Percentiles rank a stretch among this genome's conserved stretches.
Conservation (phyloP, 2,888 invertebrate genomes). For the Dolichopus griseipennis region DNA sequence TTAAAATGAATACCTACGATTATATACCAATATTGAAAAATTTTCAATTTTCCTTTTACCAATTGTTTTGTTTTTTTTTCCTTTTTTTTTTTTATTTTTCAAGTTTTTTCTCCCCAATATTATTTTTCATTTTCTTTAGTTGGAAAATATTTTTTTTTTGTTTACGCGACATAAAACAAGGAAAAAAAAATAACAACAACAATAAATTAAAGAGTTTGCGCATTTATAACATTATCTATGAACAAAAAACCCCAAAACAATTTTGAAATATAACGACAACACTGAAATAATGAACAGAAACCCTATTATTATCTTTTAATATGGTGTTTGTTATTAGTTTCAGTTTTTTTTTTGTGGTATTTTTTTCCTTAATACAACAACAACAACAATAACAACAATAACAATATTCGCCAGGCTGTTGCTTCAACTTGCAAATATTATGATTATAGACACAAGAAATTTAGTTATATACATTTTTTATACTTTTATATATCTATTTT, state of each 20-base stretch:
- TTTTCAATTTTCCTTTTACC: no score
- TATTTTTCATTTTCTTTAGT: neutral
- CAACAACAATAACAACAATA: neutral
- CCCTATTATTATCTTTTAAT: neutral
- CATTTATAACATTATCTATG: neutral
- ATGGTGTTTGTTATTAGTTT: neutral
- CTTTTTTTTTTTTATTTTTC: no score
- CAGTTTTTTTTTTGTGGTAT: constrained; percentile 2
- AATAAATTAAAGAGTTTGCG: neutral
- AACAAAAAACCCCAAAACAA: no score
- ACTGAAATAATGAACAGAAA: no score
- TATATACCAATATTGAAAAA: no score
- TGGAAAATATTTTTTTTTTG: neutral
- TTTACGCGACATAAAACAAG: neutral
- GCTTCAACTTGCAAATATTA: neutral
- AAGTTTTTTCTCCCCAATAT: neutral
- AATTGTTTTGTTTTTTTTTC: no score
- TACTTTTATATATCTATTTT: neutral
- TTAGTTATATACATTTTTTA: neutral
- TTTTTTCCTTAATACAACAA: neutral
- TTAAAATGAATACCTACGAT: no score
- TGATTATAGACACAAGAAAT: neutral
- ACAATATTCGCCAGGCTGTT: neutral
- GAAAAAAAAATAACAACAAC: no score
- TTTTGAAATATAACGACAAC: no score